Percentiles rank a stretch among this genome's conserved stretches.
Evolutionary conservation across 2,113 vertebrate genomes (phyloP).

Genomic region (Coryphaenoides rupestris): DNA sequence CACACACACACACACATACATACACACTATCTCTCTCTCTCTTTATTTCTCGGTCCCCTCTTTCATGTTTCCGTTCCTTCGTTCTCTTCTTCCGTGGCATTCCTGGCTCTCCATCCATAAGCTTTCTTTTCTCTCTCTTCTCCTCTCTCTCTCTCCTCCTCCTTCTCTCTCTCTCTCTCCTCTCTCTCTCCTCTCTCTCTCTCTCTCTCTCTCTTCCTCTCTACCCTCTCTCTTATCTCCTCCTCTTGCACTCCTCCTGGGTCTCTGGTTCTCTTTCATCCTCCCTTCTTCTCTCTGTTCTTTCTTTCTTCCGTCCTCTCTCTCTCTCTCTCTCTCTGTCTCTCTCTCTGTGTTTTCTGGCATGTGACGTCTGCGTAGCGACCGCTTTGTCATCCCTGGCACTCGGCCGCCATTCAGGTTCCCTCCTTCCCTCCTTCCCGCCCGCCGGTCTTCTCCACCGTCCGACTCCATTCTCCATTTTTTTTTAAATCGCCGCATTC

Average conservation of each 20-base stretch:
- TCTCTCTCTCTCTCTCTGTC: slow-evolving; percentile 12
- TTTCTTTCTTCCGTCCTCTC: too few species aligned
- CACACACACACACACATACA: too few species aligned
- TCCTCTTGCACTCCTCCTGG: slow-evolving; percentile 5
- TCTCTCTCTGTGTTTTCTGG: slow-evolving; percentile 27
- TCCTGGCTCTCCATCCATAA: slow-evolving; percentile 2
- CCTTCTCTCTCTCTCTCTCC: not conserved
- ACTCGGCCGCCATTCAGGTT: too few species aligned
- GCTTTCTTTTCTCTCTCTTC: not conserved
- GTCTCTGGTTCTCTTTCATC: not conserved
- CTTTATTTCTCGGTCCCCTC: slow-evolving; percentile 26
- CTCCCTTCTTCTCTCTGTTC: not conserved
- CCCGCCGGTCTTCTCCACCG: too few species aligned
- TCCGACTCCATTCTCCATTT: not conserved
- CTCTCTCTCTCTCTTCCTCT: slow-evolving; percentile 3
- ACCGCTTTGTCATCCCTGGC: too few species aligned
- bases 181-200: slow-evolving; percentile 4
- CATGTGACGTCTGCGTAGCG: too few species aligned
- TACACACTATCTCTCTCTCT: slow-evolving; percentile 27
- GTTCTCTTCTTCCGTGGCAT: slow-evolving; percentile 3
- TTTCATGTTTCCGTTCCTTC: slow-evolving; percentile 8
- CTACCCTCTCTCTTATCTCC: slow-evolving; percentile 3
- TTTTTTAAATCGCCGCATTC: not conserved
- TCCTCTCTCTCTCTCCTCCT: slow-evolving; percentile 5
- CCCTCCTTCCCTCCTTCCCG: not conserved